Conservation (phyloP, 2,888 invertebrate genomes). For the Apantesis nais region DNA sequence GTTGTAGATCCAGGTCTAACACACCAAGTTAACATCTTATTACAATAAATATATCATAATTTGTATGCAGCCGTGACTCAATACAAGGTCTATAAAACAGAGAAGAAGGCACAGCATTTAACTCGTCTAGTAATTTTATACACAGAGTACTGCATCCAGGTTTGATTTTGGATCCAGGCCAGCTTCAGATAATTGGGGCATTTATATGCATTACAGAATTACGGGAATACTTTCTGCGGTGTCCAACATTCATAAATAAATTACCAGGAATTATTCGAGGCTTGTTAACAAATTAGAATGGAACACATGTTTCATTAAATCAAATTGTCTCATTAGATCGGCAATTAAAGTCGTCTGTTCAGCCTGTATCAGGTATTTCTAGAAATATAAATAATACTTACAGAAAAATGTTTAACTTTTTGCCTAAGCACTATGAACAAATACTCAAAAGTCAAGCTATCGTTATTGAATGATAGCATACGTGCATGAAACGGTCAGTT, state of each 20-base stretch:
- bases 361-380: background rate
- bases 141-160: slow-evolving; percentile 63
- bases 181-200: slow-evolving; percentile 71
- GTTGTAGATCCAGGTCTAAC: slow-evolving; percentile 31
- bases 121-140: slow-evolving; percentile 57
- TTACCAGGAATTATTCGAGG: slow-evolving; percentile 39
- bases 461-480: too few relatives aligned
- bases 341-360: background rate
- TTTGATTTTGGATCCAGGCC: slow-evolving; percentile 65
- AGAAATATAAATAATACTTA: background rate
- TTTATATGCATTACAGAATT: slow-evolving; percentile 64
- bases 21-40: slow-evolving; percentile 30
- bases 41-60: slow-evolving; percentile 27
- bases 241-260: slow-evolving; percentile 34
- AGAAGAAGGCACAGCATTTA: slow-evolving; percentile 40
- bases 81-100: slow-evolving; percentile 28
- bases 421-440: background rate
- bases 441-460: background rate
- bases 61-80: slow-evolving; percentile 25
- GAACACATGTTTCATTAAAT: background rate
- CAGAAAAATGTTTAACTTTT: too few relatives aligned
- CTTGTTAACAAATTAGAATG: background rate
- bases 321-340: background rate
- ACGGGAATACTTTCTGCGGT: slow-evolving; percentile 56
- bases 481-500: too few relatives aligned